Evolutionary conservation across 2,888 invertebrate species (phyloP).

Genomic region (Nomada hirtipes): DNA sequence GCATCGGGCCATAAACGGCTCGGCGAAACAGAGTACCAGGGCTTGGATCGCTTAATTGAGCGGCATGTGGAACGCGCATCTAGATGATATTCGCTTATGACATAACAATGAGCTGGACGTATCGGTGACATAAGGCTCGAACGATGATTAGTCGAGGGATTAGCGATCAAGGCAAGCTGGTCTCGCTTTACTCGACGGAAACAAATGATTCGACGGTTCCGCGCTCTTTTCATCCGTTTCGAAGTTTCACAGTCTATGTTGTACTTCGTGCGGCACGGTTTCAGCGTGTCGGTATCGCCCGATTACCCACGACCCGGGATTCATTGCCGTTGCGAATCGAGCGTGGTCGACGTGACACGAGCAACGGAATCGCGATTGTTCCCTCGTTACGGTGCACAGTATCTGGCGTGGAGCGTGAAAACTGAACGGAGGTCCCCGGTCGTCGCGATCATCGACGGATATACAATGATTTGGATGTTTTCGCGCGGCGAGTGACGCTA

Average conservation of each 20-base stretch:
- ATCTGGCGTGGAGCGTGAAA: constrained; percentile 25
- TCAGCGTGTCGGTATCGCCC: not conserved
- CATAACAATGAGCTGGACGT: constrained; percentile 62
- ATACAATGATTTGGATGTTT: constrained; percentile 8
- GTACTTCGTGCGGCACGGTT: not conserved
- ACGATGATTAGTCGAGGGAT: constrained; percentile 47
- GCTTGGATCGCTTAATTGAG: constrained; percentile 44
- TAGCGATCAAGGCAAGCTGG: constrained; percentile 54
- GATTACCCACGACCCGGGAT: constrained; percentile 10
- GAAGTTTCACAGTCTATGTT: not conserved
- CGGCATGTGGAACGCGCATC: constrained; percentile 51
- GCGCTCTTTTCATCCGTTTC: not conserved
- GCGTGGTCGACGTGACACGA: not conserved
- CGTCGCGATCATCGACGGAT: constrained; percentile 17
- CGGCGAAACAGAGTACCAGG: constrained; percentile 13
- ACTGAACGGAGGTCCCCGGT: constrained; percentile 2
- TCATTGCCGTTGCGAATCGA: constrained; percentile 37
- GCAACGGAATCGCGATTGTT: constrained; percentile 12
- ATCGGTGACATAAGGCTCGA: constrained; percentile 60
- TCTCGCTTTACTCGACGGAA: constrained; percentile 1
- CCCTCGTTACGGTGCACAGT: not conserved
- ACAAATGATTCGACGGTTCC: constrained; percentile 15
- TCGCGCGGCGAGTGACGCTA: constrained; percentile 25
- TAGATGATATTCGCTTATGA: constrained; percentile 49
- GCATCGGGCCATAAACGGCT: constrained; percentile 24